A percentile compares a stretch with the other conserved stretches of the same genome.
Evolutionary conservation across 2,888 invertebrate genomes (phyloP).

Genomic region (Troglohyphantes excavatus): DNA sequence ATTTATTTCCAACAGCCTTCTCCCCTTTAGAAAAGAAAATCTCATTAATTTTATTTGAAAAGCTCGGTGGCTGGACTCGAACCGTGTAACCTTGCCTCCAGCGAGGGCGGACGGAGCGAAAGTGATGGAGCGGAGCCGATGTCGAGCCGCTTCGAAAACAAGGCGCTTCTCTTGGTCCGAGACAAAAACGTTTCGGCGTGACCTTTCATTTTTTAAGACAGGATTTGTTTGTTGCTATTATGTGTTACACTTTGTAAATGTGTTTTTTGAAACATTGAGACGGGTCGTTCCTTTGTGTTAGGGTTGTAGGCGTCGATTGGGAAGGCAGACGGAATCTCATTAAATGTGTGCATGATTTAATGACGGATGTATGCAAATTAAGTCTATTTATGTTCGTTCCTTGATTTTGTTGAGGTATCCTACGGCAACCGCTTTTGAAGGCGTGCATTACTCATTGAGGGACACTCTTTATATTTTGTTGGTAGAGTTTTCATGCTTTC

Average conservation of each 20-base stretch:
- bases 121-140: conserved; percentile 26
- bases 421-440: no score
- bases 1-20: conserved; percentile 5
- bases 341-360: no score
- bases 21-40: conserved; percentile 6
- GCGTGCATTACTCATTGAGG: no score
- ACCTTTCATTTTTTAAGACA: conserved; percentile 11
- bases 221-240: not conserved
- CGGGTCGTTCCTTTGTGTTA: not conserved
- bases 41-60: conserved; percentile 35
- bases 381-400: no score
- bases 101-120: conserved; percentile 45
- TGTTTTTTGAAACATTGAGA: not conserved
- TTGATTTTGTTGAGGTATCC: no score
- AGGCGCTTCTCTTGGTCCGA: conserved; percentile 1
- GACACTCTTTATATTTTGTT: no score
- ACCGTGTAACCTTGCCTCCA: conserved; percentile 55
- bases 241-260: conserved; percentile 23
- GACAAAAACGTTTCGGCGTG: conserved; percentile 35
- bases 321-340: not conserved
- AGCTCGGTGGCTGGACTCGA: not conserved
- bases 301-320: not conserved
- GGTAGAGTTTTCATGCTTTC: no score
- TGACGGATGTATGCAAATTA: no score
- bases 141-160: not conserved